phyloP scores from a whole-genome alignment of 2,888 invertebrate genomes.

The Phytoseiulus persimilis region DNA sequence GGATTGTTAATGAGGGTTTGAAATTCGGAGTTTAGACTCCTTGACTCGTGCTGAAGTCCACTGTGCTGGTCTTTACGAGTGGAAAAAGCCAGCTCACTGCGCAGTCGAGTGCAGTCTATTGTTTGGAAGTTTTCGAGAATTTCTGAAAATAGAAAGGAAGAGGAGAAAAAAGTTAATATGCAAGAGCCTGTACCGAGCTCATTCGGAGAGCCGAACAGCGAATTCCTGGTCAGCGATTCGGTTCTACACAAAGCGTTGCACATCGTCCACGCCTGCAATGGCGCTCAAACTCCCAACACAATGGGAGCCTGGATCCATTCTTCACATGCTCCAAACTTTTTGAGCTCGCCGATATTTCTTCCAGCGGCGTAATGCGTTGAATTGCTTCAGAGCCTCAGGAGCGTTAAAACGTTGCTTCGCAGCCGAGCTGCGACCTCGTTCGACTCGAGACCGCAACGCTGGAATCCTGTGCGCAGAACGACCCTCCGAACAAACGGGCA shows the following conservation, averaged over 20 bases:
- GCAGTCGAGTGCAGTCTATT: neutral
- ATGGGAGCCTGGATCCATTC: neutral
- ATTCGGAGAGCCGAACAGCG: neutral
- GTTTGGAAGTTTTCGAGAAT: neutral
- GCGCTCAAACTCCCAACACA: neutral
- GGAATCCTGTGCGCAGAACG: neutral
- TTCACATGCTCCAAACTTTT: neutral
- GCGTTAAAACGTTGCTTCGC: neutral
- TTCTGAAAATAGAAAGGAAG: neutral
- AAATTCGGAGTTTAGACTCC: neutral
- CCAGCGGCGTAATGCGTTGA: neutral
- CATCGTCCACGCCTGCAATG: neutral
- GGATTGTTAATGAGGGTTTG: neutral
- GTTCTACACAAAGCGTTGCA: neutral
- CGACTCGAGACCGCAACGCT: no score
- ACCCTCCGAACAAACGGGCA: neutral
- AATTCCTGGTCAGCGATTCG: conserved; percentile 5
- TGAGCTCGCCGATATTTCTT: neutral
- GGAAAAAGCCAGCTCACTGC: neutral
- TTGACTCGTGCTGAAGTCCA: neutral
- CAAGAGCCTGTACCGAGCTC: neutral
- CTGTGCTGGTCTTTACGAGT: neutral
- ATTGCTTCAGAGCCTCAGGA: neutral
- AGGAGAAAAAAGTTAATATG: neutral
- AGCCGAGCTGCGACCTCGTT: neutral